Percentiles rank a stretch among this genome's conserved stretches.
These are phyloP conservation scores for Helicorthomorpha holstii DNA, from an alignment of 1,140 invertebrate genomes.

Conservation along the genomic window DNA sequence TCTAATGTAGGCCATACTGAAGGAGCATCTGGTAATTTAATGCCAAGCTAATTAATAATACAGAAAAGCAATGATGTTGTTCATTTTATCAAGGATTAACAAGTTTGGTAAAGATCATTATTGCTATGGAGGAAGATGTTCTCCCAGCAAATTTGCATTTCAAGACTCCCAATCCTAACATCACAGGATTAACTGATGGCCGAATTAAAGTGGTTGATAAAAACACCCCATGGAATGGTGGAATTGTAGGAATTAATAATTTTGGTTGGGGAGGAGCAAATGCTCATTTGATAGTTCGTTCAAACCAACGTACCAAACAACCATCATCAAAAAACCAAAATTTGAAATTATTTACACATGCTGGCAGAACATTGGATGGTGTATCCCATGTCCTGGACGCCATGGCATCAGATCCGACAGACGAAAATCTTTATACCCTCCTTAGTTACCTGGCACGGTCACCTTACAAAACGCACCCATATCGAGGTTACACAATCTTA, in stretches of 20 bases:
- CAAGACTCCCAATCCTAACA: constrained; percentile 32
- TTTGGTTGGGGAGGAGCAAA: constrained; percentile 46
- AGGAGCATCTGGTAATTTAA: constrained; percentile 30
- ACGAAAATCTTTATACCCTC: background rate
- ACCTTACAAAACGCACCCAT: background rate
- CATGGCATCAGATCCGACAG: constrained; percentile 13
- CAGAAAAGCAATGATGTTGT: background rate
- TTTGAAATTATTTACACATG: constrained; percentile 43
- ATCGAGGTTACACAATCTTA: constrained; percentile 1
- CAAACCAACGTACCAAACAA: background rate
- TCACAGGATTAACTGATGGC: constrained; percentile 17
- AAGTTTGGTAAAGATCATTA: constrained; percentile 28
- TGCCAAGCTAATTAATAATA: constrained; percentile 5
- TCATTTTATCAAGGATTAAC: constrained; percentile 18
- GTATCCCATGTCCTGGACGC: constrained; percentile 44
- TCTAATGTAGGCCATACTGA: constrained; percentile 42
- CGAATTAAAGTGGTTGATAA: constrained; percentile 19
- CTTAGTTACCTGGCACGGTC: background rate
- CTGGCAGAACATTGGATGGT: constrained; percentile 68
- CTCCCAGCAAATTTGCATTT: constrained; percentile 38
- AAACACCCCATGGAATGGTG: constrained; percentile 25
- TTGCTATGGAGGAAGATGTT: constrained; percentile 29
- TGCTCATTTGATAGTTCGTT: constrained; percentile 36
- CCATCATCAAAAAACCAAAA: background rate
- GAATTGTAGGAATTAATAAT: constrained; percentile 37